These are phyloP conservation scores for Drosophila pseudotakahashii DNA, from an alignment of 2,888 invertebrate species.

Conservation along the genomic window DNA sequence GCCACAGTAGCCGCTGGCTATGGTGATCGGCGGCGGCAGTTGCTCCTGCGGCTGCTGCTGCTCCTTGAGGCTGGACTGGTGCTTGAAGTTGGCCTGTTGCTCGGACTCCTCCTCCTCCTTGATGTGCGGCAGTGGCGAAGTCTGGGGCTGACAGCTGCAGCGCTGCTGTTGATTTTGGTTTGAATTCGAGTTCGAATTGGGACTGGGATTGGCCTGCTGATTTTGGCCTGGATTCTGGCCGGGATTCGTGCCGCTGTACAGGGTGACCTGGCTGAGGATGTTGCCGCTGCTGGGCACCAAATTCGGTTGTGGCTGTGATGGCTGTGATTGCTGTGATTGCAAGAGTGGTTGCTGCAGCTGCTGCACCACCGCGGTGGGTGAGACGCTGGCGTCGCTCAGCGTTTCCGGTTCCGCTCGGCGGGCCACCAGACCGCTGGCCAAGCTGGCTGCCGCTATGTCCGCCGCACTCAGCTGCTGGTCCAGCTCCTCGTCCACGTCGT, in stretches of 20 bases:
- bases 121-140: conserved; percentile 91
- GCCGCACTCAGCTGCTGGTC: conserved; percentile 75
- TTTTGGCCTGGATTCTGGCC: not conserved
- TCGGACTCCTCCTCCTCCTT: conserved; percentile 91
- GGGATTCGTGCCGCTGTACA: conserved; percentile 22
- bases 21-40: conserved; percentile 35
- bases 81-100: conserved; percentile 84
- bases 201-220: not conserved
- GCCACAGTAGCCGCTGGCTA: conserved; percentile 65
- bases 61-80: conserved; percentile 74
- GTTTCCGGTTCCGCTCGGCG: conserved; percentile 81
- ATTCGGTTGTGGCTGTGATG: conserved; percentile 9
- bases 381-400: conserved; percentile 80
- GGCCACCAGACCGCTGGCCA: conserved; percentile 79
- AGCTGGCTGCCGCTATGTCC: conserved; percentile 79
- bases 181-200: not conserved
- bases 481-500: conserved; percentile 79
- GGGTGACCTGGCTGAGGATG: conserved; percentile 27
- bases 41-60: conserved; percentile 25
- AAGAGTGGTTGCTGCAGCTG: conserved; percentile 57
- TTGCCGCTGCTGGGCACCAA: conserved; percentile 49
- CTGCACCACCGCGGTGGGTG: conserved; percentile 78
- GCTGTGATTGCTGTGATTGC: conserved; percentile 10
- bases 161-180: conserved; percentile 49
- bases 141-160: conserved; percentile 86